Conservation (phyloP, 2,888 invertebrate genomes). For the Mechanitis mazaeus region DNA sequence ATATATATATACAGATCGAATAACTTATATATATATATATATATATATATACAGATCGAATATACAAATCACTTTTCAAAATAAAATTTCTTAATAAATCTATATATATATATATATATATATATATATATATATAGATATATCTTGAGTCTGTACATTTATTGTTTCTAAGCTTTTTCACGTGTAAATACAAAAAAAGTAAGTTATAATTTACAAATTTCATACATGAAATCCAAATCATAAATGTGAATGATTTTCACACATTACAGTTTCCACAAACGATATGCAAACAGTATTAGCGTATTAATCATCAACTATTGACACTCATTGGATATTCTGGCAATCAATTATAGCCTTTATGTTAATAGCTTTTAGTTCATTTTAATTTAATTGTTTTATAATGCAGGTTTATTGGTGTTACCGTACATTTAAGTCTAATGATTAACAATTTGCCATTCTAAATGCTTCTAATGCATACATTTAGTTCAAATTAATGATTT, state of each 20-base stretch:
- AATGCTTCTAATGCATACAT: conserved; percentile 16
- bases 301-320: conserved; percentile 28
- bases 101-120: no score
- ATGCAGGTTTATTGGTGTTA: conserved; percentile 21
- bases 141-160: no score
- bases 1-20: no score
- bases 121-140: no score
- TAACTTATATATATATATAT: no score
- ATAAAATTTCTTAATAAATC: no score
- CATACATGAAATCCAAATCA: conserved; percentile 13
- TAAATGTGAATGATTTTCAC: conserved; percentile 15
- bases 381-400: conserved; percentile 22
- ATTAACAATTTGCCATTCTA: conserved; percentile 15
- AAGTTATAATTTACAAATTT: not conserved
- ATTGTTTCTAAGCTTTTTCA: no score
- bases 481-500: conserved; percentile 16
- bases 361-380: conserved; percentile 18
- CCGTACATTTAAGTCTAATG: conserved; percentile 13
- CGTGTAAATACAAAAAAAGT: no score
- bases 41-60: no score
- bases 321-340: conserved; percentile 14
- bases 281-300: conserved; percentile 29
- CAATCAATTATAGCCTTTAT: conserved; percentile 25
- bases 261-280: conserved; percentile 23
- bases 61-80: no score